Base-by-base conservation (phyloP, 1,140 invertebrate species). In the Sweltsa coloradensis region DNA sequence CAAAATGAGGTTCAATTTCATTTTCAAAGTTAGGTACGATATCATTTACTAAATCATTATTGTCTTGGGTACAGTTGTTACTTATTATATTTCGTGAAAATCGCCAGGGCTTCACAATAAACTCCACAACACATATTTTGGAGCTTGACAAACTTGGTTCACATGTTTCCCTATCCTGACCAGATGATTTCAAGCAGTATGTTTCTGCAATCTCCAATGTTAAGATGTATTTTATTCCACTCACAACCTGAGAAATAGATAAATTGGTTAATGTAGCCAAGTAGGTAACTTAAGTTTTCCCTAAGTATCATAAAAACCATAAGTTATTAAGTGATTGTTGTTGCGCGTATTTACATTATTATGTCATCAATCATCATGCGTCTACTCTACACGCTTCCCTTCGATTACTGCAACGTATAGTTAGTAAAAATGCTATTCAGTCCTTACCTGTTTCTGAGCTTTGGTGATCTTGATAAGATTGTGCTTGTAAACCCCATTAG, bases 101-200 rank as follows among this genome's bases (percentile, higher is more conserved):
- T 36, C 59, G 51, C 60, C 59, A 64, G 3, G 61, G 60, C 27
- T 56, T 61, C 52, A 66, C 61, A 24, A 68, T 61, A 7, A 64
- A 59, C 0, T 54, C 62, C 3, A 65, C 55, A 5, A 58, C 40
- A 39, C 66, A 69, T 23, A 22, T 44, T 16, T 16, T 27, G 5
- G 34, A 16, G 23, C 21, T 21, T 5, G 7, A 22, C 31, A 19
- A 19, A 18, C 31, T 16, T 27, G 24, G 18, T 13, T 24, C 24
- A 27, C 46, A 47, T 4, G 39, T 13, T 13, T 16, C 5, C 7
- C 36, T 23, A 19, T 40, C 36, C 7, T 26, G 16, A 2, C 13
- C n/a, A 11, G 36, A 41, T 16, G 24, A 36, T 18, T 41, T 47
- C 24, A 21, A 11, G 41, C 46, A 47, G n/a, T 18, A 23, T 6